Base-by-base conservation (phyloP, 1,140 invertebrate species). In the Drosophila setifemur region DNA sequence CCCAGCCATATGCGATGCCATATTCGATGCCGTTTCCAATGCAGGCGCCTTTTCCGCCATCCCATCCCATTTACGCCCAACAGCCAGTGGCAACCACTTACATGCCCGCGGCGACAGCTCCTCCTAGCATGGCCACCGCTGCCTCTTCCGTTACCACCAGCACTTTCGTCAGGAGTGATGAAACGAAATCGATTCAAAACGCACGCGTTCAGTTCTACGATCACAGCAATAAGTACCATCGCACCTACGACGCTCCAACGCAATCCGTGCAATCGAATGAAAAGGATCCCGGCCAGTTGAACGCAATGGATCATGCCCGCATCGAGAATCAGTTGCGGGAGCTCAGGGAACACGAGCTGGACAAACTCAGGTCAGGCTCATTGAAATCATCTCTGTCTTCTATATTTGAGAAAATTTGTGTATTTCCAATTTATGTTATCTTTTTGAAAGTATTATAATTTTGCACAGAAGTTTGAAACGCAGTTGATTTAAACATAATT, bases 191-290 rank as follows among this genome's bases (percentile, higher is more conserved):
- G 4, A 52, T 12, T 18, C 43, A 37, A 9, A 12, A 45, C 2
- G 52, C 39, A 3, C 71, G 42, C 7, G 79, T 90, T n/a, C 74
- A 90, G 29, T 90, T 81, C 35, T 90, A 81, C 37, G 88, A 90
- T 55, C 89, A 90, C 18, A 75, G 88, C 14, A 90, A 89, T 42
- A 90, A 88, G 31, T 88, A 85, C 45, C 35, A 48, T 8, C 55
- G 70, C 1, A 68, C 79, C 0, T 89, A 90, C 26, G 53, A 72
- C 3, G 74, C 76, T 1, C 43, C 88, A 3, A 18, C 29, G 1
- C 9, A 68, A n/a, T 26, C 64, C 0, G 86, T 88, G 23, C 74
- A 76, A 14, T 28, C 40, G 2, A 75, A 77, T 47, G 35, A 16
- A 4, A 52, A 26, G 1, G 53, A 77, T 47, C 11, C 37, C 11